Base-by-base conservation (phyloP, 2,113 vertebrate species). In the Struthio camelus region DNA sequence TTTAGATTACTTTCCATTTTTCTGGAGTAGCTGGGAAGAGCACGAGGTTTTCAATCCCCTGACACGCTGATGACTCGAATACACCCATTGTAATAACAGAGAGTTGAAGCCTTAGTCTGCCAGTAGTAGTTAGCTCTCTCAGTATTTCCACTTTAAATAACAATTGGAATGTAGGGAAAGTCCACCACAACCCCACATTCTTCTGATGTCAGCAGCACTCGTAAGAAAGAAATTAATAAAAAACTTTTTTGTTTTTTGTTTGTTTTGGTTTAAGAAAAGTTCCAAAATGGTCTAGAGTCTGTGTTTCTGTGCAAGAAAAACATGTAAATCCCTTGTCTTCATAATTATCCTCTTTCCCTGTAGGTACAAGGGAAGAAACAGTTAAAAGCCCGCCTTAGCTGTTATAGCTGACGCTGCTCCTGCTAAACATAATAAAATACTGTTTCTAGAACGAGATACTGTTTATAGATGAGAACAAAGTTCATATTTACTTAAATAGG, bases 51-150 rank as follows among this genome's bases (percentile, higher is more conserved):
- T 81, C 51, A 89, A 76, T 61, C 14, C 78, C 13, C 48, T 80
- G 78, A 87, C 66, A 81, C 65, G 58, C 32, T 30, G 25, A n/a
- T 69, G 66, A 76, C 73, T 94, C 0, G 1, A 89, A 95, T 84
- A 94, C 85, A 95, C 89, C 82, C 94, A 92, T 51, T 94, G 66
- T 91, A 96, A 95, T 69, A 97, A 97, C 71, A 96, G 70, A 91
- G 38, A 73, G 22, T 48, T 93, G 61, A 87, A 36, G 34, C 27
- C 28, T 83, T 71, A 94, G 61, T 77, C 50, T 91, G 89, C 78
- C 89, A 95, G 83, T 93, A 77, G 72, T 87, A 76, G 38, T 56
- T 75, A 90, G 95, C 89, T 91, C 71, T 92, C 78, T 94, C 91
- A 95, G 64, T 90, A 89, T 82, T 97, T 94, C 73, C 83, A 87